Evolutionary conservation across 1,140 invertebrate species (phyloP).

Genomic region (Euwallacea similis): DNA sequence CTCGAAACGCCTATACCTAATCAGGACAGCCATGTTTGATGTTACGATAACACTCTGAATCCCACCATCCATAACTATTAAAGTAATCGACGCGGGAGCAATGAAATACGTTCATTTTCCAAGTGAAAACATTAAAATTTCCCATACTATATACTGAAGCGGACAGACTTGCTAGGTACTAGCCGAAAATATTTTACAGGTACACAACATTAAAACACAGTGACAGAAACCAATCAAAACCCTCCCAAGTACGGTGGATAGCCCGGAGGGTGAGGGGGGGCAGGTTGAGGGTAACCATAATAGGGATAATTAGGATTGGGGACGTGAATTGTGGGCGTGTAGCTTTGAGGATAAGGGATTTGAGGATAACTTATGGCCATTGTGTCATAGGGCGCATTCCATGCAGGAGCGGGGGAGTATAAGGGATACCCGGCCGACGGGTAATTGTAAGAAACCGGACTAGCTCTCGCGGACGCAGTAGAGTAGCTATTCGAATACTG

Average conservation of each 20-base stretch:
- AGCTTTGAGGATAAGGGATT: conserved; percentile 52
- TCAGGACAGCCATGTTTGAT: too few relatives aligned
- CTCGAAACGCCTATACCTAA: too few relatives aligned
- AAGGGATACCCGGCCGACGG: conserved; percentile 49
- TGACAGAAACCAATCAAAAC: conserved; percentile 59
- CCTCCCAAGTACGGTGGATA: conserved; percentile 59
- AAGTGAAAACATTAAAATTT: conserved; percentile 18
- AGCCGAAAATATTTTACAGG: conserved; percentile 56
- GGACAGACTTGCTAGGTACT: conserved; percentile 56
- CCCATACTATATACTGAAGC: conserved; percentile 51
- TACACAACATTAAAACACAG: conserved; percentile 56
- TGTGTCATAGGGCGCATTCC: conserved; percentile 52
- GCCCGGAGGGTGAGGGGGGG: conserved; percentile 56
- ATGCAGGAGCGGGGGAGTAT: conserved; percentile 51
- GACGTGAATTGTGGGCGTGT: conserved; percentile 57
- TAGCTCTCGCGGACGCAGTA: conserved; percentile 46
- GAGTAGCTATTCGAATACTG: conserved; percentile 50
- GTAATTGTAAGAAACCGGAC: conserved; percentile 52
- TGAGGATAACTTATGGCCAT: conserved; percentile 51
- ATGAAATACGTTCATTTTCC: too few relatives aligned
- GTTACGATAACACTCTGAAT: too few relatives aligned
- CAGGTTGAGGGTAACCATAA: conserved; percentile 54
- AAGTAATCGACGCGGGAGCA: too few relatives aligned
- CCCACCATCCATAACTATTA: too few relatives aligned
- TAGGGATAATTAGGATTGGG: conserved; percentile 62